A percentile compares a stretch with the other conserved stretches of the same genome.
Conservation (phyloP, 2,888 invertebrate genomes). For the Sclerodermus sp. region DNA sequence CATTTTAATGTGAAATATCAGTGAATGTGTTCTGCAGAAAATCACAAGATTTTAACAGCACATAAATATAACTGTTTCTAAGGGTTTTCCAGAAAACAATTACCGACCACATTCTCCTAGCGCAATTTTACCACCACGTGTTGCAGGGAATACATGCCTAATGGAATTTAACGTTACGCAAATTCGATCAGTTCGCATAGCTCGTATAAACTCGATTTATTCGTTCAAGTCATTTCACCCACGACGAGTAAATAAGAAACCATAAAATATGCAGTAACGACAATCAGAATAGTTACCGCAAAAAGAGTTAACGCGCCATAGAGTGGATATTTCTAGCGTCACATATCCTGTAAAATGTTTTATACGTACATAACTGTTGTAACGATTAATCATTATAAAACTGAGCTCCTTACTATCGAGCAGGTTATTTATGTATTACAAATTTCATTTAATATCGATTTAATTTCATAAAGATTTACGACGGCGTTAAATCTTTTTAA, state of each 20-base stretch:
- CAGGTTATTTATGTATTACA: no score
- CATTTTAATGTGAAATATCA: no score
- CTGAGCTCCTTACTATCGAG: no score
- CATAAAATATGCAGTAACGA: neutral
- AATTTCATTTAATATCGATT: neutral
- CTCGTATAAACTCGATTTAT: conserved; percentile 12
- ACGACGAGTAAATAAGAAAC: neutral
- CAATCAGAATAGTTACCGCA: no score
- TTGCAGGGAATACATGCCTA: neutral
- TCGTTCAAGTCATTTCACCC: conserved; percentile 6
- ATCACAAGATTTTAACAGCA: no score
- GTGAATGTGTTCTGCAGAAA: no score
- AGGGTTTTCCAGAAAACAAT: no score
- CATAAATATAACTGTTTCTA: no score
- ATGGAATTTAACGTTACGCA: conserved; percentile 28
- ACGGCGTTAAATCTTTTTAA: neutral
- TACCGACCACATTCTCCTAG: conserved; percentile 1
- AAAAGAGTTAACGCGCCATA: neutral
- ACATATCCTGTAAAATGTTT: no score
- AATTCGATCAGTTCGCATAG: conserved; percentile 14
- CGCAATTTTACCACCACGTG: conserved; percentile 15
- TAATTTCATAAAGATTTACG: neutral
- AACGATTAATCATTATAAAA: no score
- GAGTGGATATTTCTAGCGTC: neutral
- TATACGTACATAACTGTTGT: no score